Conservation (phyloP, 2,888 invertebrate genomes). For the Eristalinus sepulchralis region DNA sequence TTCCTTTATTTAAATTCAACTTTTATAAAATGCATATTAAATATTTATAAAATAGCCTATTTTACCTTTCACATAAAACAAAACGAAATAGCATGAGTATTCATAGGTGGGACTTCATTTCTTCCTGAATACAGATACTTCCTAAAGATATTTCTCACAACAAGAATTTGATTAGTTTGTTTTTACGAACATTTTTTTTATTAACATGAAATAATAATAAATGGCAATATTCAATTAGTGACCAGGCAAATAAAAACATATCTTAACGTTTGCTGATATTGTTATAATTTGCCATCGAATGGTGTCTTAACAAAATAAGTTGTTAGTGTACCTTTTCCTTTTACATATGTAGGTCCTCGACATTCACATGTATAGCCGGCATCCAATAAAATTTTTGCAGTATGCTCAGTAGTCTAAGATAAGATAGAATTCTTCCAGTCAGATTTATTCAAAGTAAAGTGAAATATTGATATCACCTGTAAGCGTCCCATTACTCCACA, state of each 20-base stretch:
- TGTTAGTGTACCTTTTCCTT: slow-evolving; percentile 95
- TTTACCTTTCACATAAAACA: too few relatives aligned
- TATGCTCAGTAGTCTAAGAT: slow-evolving; percentile 88
- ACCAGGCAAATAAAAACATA: not conserved
- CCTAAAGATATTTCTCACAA: not conserved
- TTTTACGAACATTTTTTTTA: not conserved
- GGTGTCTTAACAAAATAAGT: slow-evolving; percentile 96
- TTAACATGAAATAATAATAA: not conserved
- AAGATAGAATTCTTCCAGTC: slow-evolving; percentile 27
- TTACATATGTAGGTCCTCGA: slow-evolving; percentile 95
- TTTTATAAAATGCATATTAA: too few relatives aligned
- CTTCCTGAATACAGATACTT: not conserved
- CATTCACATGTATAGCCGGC: slow-evolving; percentile 94
- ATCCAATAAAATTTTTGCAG: slow-evolving; percentile 90
- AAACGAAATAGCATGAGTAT: too few relatives aligned
- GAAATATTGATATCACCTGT: slow-evolving; percentile 83
- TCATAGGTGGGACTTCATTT: not conserved
- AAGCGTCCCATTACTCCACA: slow-evolving; percentile 94
- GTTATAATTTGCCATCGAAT: slow-evolving; percentile 84
- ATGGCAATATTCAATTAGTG: not conserved
- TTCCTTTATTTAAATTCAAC: too few relatives aligned
- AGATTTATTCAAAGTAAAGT: not conserved
- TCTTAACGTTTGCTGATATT: not conserved
- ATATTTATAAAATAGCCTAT: too few relatives aligned
- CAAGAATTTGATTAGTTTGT: not conserved